Percentiles rank a stretch among this genome's conserved stretches.
phyloP scores from a whole-genome alignment of 2,888 invertebrate species.

The Agrochola lota region DNA sequence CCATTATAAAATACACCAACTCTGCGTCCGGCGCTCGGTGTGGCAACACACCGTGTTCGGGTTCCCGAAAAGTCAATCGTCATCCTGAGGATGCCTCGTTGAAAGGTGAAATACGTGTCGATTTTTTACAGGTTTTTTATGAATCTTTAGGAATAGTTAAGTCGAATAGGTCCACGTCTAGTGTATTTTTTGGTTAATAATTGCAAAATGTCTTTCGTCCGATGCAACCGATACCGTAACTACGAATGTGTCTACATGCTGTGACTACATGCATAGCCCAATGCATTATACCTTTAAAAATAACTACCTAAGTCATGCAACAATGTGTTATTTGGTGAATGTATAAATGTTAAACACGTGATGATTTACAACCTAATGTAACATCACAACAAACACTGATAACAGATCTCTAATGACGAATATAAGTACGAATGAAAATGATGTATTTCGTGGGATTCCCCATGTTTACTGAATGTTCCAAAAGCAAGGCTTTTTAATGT shows the following conservation, averaged over 20 bases:
- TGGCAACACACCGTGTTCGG: too few species aligned
- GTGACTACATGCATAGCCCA: not conserved
- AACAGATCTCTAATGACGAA: not conserved
- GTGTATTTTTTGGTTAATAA: too few species aligned
- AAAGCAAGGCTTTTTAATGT: not conserved
- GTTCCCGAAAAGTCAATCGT: too few species aligned
- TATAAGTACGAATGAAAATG: slow-evolving; percentile 19
- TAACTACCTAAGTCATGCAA: not conserved
- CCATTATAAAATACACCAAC: too few species aligned
- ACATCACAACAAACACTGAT: slow-evolving; percentile 17
- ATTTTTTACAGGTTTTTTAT: too few species aligned
- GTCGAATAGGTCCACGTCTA: too few species aligned
- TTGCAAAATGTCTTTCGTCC: not conserved
- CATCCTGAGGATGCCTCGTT: too few species aligned
- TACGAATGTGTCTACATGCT: not conserved
- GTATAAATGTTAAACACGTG: slow-evolving; percentile 9
- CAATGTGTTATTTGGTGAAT: not conserved
- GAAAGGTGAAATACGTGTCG: too few species aligned
- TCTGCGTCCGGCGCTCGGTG: too few species aligned
- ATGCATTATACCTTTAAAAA: not conserved
- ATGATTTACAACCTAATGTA: slow-evolving; percentile 4
- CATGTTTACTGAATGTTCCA: slow-evolving; percentile 2
- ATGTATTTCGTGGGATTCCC: slow-evolving; percentile 24
- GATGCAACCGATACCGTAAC: not conserved
- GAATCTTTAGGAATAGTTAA: too few species aligned